Percentiles rank a stretch among this genome's conserved stretches.
phyloP scores from a whole-genome alignment of 2,113 vertebrate species.

The Gymnogyps californianus region DNA sequence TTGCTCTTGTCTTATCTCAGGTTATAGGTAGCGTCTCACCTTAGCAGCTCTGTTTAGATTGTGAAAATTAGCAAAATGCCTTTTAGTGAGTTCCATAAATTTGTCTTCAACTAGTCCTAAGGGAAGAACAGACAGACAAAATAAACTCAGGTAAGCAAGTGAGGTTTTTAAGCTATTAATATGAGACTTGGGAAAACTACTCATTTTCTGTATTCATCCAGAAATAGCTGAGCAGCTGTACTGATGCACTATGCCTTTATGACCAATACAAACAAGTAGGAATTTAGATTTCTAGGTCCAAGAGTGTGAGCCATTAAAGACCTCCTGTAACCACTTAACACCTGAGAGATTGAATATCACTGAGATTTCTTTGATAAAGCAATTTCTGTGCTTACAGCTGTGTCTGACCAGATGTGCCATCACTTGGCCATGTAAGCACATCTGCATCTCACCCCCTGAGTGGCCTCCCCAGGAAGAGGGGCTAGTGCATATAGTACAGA shows the following conservation, averaged over 20 bases:
- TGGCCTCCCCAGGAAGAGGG: background rate
- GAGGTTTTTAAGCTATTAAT: background rate
- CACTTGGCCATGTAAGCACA: background rate
- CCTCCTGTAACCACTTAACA: background rate
- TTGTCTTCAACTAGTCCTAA: conserved; percentile 59
- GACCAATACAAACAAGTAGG: background rate
- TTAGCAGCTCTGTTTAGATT: conserved; percentile 62
- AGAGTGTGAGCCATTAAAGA: background rate
- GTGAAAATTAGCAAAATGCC: conserved; percentile 61
- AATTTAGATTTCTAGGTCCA: background rate
- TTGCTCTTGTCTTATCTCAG: background rate
- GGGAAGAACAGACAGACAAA: background rate
- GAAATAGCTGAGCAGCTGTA: background rate
- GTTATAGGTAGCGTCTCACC: conserved; percentile 42
- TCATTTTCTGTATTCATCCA: background rate
- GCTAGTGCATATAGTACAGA: background rate
- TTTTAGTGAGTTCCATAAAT: background rate
- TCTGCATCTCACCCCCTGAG: background rate
- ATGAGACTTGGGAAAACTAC: background rate
- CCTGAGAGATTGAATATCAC: background rate
- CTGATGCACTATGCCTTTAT: background rate
- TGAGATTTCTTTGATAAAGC: background rate
- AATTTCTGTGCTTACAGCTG: background rate
- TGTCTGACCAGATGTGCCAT: background rate
- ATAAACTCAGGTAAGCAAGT: background rate